Conservation (phyloP, 2,888 invertebrate genomes). For the Dryobota labecula region DNA sequence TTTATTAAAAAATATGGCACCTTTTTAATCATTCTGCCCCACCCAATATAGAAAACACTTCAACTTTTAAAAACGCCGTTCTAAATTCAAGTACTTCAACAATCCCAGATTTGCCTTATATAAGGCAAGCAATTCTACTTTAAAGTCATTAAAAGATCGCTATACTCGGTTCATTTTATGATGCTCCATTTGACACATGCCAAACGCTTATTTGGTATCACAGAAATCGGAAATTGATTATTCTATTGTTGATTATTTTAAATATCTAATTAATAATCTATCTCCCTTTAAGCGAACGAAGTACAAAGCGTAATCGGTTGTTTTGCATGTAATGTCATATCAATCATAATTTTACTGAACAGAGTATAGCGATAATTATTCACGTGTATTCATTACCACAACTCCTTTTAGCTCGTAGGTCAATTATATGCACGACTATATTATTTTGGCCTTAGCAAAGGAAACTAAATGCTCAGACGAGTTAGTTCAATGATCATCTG, state of each 20-base stretch:
- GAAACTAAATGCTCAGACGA: conserved; percentile 71
- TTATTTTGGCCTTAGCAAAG: conserved; percentile 69
- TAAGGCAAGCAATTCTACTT: neutral
- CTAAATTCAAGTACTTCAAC: conserved; percentile 23
- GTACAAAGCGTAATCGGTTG: neutral
- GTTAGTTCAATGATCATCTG: conserved; percentile 72
- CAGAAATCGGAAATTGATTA: neutral
- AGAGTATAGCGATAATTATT: conserved; percentile 19
- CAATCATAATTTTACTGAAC: neutral
- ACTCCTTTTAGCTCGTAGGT: conserved; percentile 37
- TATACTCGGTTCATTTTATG: conserved; percentile 18
- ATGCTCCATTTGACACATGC: neutral
- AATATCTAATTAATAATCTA: neutral
- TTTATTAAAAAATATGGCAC: neutral
- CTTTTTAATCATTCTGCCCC: neutral
- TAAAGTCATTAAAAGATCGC: neutral
- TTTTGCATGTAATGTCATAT: conserved; percentile 7
- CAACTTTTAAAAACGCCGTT: neutral
- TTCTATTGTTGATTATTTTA: neutral
- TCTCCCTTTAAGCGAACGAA: no score
- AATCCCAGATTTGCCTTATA: neutral
- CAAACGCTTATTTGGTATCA: neutral
- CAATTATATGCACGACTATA: conserved; percentile 61
- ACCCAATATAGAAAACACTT: neutral
- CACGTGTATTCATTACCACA: conserved; percentile 30